Percentiles rank a stretch among this genome's conserved stretches.
phyloP scores from a whole-genome alignment of 2,888 invertebrate species.

The Aleiodes leptofemur region DNA sequence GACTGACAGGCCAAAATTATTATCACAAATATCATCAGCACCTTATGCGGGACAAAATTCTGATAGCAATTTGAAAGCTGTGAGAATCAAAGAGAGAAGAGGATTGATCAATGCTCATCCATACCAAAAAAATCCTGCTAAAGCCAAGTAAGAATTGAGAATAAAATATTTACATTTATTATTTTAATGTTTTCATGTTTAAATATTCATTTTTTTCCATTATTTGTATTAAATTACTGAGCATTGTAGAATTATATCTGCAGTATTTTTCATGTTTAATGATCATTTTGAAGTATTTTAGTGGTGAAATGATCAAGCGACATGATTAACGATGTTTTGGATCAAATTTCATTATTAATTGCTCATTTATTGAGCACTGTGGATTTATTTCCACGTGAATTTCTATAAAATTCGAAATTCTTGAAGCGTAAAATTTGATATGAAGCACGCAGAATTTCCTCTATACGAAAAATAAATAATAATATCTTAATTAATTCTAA shows the following conservation, averaged over 20 bases:
- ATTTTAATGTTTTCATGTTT: neutral
- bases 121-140: slow-evolving; percentile 63
- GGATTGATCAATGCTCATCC: slow-evolving; percentile 66
- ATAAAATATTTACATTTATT: neutral
- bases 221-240: neutral
- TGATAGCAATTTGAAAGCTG: slow-evolving; percentile 58
- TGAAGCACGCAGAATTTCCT: neutral
- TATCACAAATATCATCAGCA: slow-evolving; percentile 48
- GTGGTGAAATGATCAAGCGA: no score
- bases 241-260: neutral
- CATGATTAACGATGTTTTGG: no score
- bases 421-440: slow-evolving; percentile 33
- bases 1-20: slow-evolving; percentile 59
- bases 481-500: neutral
- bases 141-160: slow-evolving; percentile 63
- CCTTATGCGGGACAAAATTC: slow-evolving; percentile 39
- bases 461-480: neutral
- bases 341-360: slow-evolving; percentile 12
- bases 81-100: slow-evolving; percentile 67
- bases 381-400: neutral
- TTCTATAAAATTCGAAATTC: neutral
- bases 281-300: no score
- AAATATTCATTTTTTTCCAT: slow-evolving; percentile 5
- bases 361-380: slow-evolving; percentile 1
- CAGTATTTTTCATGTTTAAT: no score